phyloP scores from a whole-genome alignment of 2,888 invertebrate genomes.

The Drepanosiphum platanoidis region DNA sequence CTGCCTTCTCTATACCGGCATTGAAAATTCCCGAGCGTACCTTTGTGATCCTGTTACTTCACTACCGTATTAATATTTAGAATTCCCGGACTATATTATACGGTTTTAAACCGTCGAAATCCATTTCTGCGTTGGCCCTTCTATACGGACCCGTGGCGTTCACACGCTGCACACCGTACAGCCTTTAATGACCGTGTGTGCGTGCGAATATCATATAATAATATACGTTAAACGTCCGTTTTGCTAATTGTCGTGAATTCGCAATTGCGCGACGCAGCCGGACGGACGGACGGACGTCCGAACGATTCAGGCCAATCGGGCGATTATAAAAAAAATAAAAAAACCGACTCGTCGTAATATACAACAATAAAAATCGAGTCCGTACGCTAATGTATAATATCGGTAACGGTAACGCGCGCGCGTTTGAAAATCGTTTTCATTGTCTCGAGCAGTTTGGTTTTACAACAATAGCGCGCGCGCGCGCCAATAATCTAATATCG shows the following conservation, averaged over 20 bases:
- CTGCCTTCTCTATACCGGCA: no score
- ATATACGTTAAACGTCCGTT: not conserved
- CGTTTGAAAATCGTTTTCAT: not conserved
- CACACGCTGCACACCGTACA: not conserved
- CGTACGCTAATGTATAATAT: not conserved
- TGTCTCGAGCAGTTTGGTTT: conserved; percentile 7
- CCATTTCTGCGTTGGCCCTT: no score
- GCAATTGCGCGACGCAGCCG: not conserved
- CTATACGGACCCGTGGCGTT: not conserved
- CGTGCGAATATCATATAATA: not conserved
- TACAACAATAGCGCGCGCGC: not conserved
- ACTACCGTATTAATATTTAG: no score
- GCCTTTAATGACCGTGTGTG: not conserved
- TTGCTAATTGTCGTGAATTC: not conserved
- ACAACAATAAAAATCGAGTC: not conserved
- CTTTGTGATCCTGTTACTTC: no score
- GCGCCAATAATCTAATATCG: not conserved
- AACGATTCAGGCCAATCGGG: conserved; percentile 5
- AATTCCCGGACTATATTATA: no score
- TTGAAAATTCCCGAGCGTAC: no score
- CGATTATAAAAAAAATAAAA: not conserved
- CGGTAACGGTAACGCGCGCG: conserved; percentile 3
- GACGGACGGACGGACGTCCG: not conserved
- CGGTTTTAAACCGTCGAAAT: no score
- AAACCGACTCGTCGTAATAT: not conserved